Percentiles rank a stretch among this genome's conserved stretches.
phyloP scores from a whole-genome alignment of 2,888 invertebrate species.

The Ochlodes sylvanus region DNA sequence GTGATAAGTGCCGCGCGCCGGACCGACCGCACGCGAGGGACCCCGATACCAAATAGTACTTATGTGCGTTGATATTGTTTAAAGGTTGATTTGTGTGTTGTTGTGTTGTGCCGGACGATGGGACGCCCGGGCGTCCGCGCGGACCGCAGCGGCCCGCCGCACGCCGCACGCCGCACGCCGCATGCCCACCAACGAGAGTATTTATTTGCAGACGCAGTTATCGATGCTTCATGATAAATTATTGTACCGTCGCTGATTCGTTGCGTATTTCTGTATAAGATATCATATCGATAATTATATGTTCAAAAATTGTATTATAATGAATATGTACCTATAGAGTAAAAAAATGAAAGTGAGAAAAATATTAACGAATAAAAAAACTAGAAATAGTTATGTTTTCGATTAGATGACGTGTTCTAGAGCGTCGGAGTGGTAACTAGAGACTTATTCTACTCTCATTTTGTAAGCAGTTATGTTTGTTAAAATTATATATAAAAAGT shows the following conservation, averaged over 20 bases:
- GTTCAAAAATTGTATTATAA: slow-evolving; percentile 84
- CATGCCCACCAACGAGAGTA: slow-evolving; percentile 73
- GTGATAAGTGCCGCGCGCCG: slow-evolving; percentile 64
- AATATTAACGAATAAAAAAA: slow-evolving; percentile 78
- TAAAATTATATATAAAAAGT: slow-evolving; percentile 83
- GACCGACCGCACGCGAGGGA: slow-evolving; percentile 54
- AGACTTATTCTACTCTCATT: slow-evolving; percentile 77
- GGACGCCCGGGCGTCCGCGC: slow-evolving; percentile 41
- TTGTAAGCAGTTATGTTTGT: slow-evolving; percentile 84
- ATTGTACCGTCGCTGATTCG: slow-evolving; percentile 79
- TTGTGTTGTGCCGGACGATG: slow-evolving; percentile 71
- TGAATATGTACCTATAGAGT: slow-evolving; percentile 82
- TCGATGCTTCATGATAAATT: slow-evolving; percentile 78
- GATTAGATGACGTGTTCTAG: slow-evolving; percentile 77
- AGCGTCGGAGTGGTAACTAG: slow-evolving; percentile 72
- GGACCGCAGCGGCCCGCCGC: slow-evolving; percentile 45
- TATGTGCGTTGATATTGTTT: slow-evolving; percentile 78
- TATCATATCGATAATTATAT: slow-evolving; percentile 84
- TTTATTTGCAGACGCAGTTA: slow-evolving; percentile 79
- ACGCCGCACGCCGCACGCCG: slow-evolving; percentile 41
- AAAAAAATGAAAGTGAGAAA: slow-evolving; percentile 84
- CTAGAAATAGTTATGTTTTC: slow-evolving; percentile 81
- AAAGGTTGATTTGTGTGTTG: slow-evolving; percentile 76
- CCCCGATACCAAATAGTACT: slow-evolving; percentile 79
- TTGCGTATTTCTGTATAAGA: slow-evolving; percentile 82